A percentile compares a stretch with the other conserved stretches of the same genome.
Evolutionary conservation across 2,113 vertebrate genomes (phyloP).

Genomic region (Eublepharis macularius): DNA sequence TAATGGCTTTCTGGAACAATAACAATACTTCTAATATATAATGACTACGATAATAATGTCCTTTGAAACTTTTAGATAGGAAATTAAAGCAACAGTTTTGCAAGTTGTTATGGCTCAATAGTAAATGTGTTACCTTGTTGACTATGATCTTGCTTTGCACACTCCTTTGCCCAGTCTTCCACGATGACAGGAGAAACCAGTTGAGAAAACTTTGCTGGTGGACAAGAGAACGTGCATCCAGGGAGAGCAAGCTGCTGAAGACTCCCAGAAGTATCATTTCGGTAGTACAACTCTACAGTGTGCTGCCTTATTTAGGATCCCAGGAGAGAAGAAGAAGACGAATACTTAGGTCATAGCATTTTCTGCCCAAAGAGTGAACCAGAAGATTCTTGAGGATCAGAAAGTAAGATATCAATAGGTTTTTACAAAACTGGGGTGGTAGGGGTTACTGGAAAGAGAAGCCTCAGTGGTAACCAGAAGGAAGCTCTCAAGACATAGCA

Average conservation of each 20-base stretch:
- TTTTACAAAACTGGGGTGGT: not conserved
- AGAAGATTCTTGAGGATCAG: not conserved
- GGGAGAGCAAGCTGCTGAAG: conserved; percentile 73
- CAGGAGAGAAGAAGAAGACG: not conserved
- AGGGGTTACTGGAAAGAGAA: not conserved
- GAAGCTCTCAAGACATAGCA: no score
- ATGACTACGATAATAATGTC: no score
- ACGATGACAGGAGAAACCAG: conserved; percentile 71
- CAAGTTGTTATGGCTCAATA: no score
- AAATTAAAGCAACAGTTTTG: no score
- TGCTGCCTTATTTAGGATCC: conserved; percentile 57
- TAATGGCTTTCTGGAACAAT: no score
- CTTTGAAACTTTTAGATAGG: no score
- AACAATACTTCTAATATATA: no score
- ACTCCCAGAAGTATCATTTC: conserved; percentile 72
- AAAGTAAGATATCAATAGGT: not conserved
- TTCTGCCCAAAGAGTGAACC: no score
- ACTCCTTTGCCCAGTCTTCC: conserved; percentile 74
- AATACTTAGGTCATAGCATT: not conserved
- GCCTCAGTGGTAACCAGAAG: not conserved
- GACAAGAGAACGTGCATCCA: conserved; percentile 77
- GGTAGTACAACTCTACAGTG: conserved; percentile 78
- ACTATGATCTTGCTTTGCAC: conserved; percentile 24
- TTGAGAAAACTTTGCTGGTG: conserved; percentile 71
- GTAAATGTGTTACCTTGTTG: conserved; percentile 45